Evolutionary conservation across 92 coral and sea anemone species (phyloP), one percentile per base, ranked within the genome.

Genomic region (Micromussa lordhowensis): DNA sequence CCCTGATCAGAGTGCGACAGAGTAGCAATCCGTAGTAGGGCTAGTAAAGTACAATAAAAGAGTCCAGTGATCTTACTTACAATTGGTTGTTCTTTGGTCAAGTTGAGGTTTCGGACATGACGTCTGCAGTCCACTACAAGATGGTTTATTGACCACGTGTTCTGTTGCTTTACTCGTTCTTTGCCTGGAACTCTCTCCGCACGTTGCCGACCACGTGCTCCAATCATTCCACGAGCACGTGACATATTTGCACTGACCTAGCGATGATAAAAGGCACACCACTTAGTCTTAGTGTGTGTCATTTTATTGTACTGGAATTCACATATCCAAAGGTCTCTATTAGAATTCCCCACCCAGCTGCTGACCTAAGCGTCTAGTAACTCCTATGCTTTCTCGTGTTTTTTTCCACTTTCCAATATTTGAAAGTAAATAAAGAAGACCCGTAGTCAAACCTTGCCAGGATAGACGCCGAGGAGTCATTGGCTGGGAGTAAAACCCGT

Each of bases 41-140:
- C 4, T 40, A 40, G 48, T n/a, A n/a, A 1, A 40, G 48, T 40
- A 9, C 6, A 40, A 40, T 9, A 40, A 40, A 58, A 58, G 64
- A 58, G 22, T 16, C 64, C 17, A 14, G 48, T 71, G 48, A 71
- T 55, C 82, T 29, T 44, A 88, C 94, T 88, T 75, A 91, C 96
- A 93, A 68, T 93, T 93, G 13, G 92, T 92, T 26, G 86, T 85
- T 26, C 85, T 90, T 22, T 17, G 71, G 77, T 93, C 85, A 8
- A 79, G 78, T 91, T 91, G 83, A 4, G 96, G 94, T 30, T 81
- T 86, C 18, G 97, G 97, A 31, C 97, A 94, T 28, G 97, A 80
- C 29, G 94, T 94, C 78, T 92, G 95, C 69, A 94, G 92, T 31
- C 97, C 95, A 34, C 83, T 80, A 70, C 97, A 94, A 44, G 88